A percentile compares a stretch with the other conserved stretches of the same genome.
phyloP scores from a whole-genome alignment of 2,113 vertebrate species.

The Notothenia rossii region DNA sequence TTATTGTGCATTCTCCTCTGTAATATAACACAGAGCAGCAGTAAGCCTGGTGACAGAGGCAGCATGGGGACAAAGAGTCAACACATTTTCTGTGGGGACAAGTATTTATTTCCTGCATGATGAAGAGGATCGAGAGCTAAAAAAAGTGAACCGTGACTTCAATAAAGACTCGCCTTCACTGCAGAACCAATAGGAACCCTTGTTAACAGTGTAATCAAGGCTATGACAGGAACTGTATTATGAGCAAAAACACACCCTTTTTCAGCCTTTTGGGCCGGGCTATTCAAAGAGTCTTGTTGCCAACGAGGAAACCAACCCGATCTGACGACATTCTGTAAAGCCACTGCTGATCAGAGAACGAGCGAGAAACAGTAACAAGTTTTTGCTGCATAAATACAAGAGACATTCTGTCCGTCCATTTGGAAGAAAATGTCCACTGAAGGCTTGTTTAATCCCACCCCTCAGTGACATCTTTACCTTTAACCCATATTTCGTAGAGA shows the following conservation, averaged over 20 bases:
- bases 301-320: not conserved
- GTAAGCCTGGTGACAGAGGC: not conserved
- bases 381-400: conserved; percentile 15
- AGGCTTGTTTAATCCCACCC: not conserved
- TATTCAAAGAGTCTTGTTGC: conserved; percentile 40
- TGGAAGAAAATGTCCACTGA: not conserved
- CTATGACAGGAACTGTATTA: not conserved
- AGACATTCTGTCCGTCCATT: conserved; percentile 17
- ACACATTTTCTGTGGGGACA: not conserved
- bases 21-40: conserved; percentile 18
- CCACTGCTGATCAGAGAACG: not conserved
- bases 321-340: not conserved
- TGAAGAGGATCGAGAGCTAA: not conserved
- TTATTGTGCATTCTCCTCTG: conserved; percentile 5
- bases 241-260: conserved; percentile 35
- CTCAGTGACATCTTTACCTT: conserved; percentile 64
- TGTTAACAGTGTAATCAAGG: conserved; percentile 48
- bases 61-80: not conserved
- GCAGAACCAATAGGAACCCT: conserved; percentile 34
- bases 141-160: not conserved
- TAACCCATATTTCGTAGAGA: conserved; percentile 47
- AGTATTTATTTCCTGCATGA: conserved; percentile 1
- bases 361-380: not conserved
- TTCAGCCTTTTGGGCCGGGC: conserved; percentile 14
- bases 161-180: conserved; percentile 11